Base-by-base conservation (phyloP, 2,797 vertebrate species). In the Lacerta bilineata region DNA sequence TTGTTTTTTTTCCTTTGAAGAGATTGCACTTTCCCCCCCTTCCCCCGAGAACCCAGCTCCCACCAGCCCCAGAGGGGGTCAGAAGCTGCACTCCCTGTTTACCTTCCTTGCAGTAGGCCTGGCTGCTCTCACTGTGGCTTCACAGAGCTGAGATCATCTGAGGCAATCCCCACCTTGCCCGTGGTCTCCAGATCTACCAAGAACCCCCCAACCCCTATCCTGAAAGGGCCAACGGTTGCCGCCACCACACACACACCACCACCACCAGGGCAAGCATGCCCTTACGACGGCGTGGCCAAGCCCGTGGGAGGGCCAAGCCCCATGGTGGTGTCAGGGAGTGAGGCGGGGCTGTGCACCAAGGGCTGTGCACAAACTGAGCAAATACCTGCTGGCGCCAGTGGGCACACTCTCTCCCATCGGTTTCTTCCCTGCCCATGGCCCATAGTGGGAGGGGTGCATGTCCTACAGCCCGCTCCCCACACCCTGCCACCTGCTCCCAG, bases 1-100 rank as follows among this genome's bases (percentile, higher is more conserved):
- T 55, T 55, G 50, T 55, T 15, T 91, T 88, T 50, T 93, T 93
- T 92, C 91, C 88, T 86, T 85, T 76, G 59, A 86, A 81, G 59
- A 89, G 61, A 68, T 89, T 89, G 88, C 88, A 89, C 88, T 89
- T 89, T 81, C 84, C 71, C 79, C 79, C 84, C 85, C 33, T 55
- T 55, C 78, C 69, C 88, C 78, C 81, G 78, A 89, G 61, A 78
- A 81, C 84, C 83, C 59, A 0, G 36, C 41, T 83, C 72, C 87
- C 43, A 55, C 64, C 61, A 41, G 87, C 20, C 75, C 66, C 7
- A 6, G 6, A 25, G 75, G 74, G 50, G 43, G 68, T 29, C 78
- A 64, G 20, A 64, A 29, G 29, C 81, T 64, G 80, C 83, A 80
- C 80, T 41, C 39, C 27, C 33, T 36, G 9, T 33, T 71, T 20